Evolutionary conservation across 2,797 vertebrate species (phyloP).

Genomic region (Corythornis leucogaster): DNA sequence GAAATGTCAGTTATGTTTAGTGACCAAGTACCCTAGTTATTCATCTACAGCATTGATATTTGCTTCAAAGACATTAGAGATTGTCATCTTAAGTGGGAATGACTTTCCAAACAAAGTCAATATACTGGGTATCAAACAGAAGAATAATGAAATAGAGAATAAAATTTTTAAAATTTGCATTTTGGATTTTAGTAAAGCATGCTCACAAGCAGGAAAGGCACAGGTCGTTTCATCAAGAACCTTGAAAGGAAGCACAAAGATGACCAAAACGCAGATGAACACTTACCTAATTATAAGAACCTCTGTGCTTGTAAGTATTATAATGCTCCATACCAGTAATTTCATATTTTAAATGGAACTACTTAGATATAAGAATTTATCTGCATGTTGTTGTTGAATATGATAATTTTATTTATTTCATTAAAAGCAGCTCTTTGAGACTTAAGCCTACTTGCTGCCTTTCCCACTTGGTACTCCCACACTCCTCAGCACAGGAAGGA

Average conservation of each 20-base stretch:
- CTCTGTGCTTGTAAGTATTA: background rate
- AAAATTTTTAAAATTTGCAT: background rate
- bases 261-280: background rate
- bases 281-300: background rate
- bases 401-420: background rate
- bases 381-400: background rate
- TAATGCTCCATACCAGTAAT: background rate
- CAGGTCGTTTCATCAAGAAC: background rate
- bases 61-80: background rate
- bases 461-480: background rate
- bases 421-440: background rate
- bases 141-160: background rate
- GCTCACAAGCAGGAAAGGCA: background rate
- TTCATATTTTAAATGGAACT: background rate
- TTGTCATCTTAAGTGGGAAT: background rate
- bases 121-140: background rate
- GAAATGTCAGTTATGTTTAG: background rate
- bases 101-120: background rate
- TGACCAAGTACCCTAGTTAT: background rate
- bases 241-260: background rate
- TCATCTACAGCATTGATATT: background rate
- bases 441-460: background rate
- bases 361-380: background rate
- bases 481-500: background rate
- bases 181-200: background rate